Conservation (phyloP, 2,888 invertebrate genomes). For the Encarsia formosa region DNA sequence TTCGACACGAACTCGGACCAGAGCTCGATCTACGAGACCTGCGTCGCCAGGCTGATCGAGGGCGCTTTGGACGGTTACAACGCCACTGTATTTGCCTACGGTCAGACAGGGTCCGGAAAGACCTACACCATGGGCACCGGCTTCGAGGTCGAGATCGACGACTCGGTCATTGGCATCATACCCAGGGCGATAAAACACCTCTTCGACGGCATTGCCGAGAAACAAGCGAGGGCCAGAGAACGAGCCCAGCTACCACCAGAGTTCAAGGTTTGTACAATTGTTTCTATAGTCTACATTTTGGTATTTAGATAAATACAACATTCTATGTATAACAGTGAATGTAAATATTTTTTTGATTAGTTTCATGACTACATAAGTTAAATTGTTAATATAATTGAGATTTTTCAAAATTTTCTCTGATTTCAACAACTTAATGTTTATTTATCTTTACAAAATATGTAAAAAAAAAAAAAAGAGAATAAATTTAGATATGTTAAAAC, state of each 20-base stretch:
- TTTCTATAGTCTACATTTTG: no score
- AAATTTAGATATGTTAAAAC: no score
- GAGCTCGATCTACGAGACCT: constrained; percentile 73
- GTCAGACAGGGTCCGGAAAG: constrained; percentile 94
- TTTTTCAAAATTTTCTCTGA: no score
- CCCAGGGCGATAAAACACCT: constrained; percentile 92
- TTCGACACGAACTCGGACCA: constrained; percentile 79
- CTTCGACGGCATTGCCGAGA: constrained; percentile 73
- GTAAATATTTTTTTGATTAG: no score
- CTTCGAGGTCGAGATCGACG: constrained; percentile 67
- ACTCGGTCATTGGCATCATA: constrained; percentile 71
- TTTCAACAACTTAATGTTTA: no score
- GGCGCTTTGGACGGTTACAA: constrained; percentile 95
- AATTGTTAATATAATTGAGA: no score
- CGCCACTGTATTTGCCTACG: constrained; percentile 86
- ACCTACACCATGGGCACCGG: constrained; percentile 99
- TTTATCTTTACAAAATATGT: no score
- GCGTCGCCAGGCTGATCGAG: constrained; percentile 82
- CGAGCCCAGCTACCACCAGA: constrained; percentile 69
- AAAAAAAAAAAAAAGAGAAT: no score
- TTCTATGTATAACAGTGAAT: no score
- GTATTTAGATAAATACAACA: no score
- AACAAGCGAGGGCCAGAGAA: constrained; percentile 56
- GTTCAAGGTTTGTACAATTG: constrained; percentile 63
- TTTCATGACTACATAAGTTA: no score